Evolutionary conservation across 2,888 invertebrate genomes (phyloP).

Genomic region (Aporophyla lueneburgensis): DNA sequence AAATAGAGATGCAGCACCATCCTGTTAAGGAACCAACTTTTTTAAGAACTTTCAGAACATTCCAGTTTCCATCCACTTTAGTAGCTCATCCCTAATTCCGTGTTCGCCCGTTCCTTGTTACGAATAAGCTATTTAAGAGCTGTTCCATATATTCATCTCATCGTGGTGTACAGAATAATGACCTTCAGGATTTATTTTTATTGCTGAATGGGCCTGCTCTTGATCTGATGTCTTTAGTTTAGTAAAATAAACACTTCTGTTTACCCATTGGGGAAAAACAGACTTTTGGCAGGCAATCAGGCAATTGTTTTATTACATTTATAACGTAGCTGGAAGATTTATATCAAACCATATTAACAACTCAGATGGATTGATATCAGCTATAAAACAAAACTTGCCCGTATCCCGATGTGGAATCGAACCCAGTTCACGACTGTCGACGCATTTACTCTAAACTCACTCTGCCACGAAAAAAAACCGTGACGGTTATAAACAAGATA

Average conservation of each 20-base stretch:
- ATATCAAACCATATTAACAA: not conserved
- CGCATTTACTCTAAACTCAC: not conserved
- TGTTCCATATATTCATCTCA: conserved; percentile 3
- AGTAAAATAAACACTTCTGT: not conserved
- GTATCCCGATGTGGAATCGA: not conserved
- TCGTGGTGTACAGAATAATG: not conserved
- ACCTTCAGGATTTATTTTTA: not conserved
- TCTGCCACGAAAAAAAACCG: not conserved
- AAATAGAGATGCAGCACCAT: not conserved
- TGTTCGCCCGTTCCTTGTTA: not conserved
- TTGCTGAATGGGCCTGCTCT: no score
- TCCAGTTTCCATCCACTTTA: conserved; percentile 14
- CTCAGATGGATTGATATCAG: not conserved
- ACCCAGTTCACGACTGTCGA: not conserved
- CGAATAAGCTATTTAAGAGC: conserved; percentile 5
- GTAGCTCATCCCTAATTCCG: conserved; percentile 13
- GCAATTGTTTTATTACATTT: no score
- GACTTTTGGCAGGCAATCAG: no score
- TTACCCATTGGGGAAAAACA: not conserved
- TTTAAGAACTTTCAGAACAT: no score
- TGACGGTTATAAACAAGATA: not conserved
- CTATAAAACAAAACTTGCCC: not conserved
- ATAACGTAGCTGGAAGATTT: not conserved
- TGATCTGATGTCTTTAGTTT: not conserved
- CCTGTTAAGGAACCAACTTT: not conserved